These are phyloP conservation scores for Cynopterus sphinx DNA, from an alignment of 2,797 vertebrate genomes.

Conservation along the genomic window DNA sequence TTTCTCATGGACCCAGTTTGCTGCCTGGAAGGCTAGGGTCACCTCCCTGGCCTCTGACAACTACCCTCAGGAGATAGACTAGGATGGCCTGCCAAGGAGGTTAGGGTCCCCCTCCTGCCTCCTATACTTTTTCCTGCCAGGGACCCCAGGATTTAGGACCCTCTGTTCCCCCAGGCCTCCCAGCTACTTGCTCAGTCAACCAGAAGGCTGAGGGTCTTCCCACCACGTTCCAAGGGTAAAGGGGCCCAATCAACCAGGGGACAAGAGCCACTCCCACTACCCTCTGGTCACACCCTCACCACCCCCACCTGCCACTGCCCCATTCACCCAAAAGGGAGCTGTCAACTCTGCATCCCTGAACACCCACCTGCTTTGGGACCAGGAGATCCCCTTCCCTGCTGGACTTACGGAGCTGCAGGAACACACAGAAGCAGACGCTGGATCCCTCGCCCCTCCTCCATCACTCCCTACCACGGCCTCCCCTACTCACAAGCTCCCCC, in stretches of 20 bases:
- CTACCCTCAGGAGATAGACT: not conserved
- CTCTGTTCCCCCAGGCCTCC: not conserved
- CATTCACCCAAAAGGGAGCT: not conserved
- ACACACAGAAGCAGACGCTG: constrained; percentile 35
- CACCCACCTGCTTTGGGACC: constrained; percentile 83
- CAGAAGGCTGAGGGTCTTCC: not conserved
- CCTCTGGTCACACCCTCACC: not conserved
- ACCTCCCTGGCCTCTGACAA: not conserved
- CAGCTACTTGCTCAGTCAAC: not conserved
- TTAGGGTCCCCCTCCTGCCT: not conserved
- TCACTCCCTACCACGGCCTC: not conserved
- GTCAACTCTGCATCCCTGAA: not conserved
- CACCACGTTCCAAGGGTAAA: not conserved
- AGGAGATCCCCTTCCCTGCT: constrained; percentile 82
- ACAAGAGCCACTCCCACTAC: not conserved
- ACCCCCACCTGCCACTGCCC: not conserved
- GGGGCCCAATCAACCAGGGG: not conserved
- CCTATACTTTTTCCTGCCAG: not conserved
- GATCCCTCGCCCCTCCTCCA: not conserved
- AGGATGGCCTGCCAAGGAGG: not conserved
- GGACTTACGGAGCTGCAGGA: constrained; percentile 85
- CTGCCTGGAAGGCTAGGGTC: not conserved
- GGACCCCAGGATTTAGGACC: not conserved
- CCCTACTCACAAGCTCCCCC: not conserved
- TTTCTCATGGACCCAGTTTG: not conserved